Conservation (phyloP, 64 coral and sea anemone species). For the Cladopsammia gracilis region DNA sequence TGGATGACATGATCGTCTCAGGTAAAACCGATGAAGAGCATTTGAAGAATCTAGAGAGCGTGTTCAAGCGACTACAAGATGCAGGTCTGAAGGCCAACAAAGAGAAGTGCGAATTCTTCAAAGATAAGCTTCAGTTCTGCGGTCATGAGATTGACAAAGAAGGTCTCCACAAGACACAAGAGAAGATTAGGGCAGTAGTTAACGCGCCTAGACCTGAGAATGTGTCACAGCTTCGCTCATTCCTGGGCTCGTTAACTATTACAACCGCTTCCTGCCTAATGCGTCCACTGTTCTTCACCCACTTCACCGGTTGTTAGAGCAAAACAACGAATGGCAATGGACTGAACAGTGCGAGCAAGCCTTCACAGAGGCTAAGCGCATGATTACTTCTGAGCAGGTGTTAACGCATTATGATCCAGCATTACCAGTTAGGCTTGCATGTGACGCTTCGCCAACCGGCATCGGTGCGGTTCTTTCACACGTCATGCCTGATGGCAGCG, state of each 20-base stretch:
- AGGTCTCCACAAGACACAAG: slow-evolving; percentile 53
- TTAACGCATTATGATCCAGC: slow-evolving; percentile 57
- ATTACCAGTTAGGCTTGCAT: slow-evolving; percentile 40
- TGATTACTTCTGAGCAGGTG: slow-evolving; percentile 61
- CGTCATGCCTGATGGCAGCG: slow-evolving; percentile 41
- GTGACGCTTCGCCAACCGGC: slow-evolving; percentile 53
- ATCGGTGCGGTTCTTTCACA: slow-evolving; percentile 59
- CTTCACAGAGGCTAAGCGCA: slow-evolving; percentile 50
- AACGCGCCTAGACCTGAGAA: slow-evolving; percentile 30
- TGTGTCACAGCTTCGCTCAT: slow-evolving; percentile 55
- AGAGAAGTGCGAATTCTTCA: slow-evolving; percentile 64
- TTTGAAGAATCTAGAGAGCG: slow-evolving; percentile 42
- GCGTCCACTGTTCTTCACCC: slow-evolving; percentile 40
- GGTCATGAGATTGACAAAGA: slow-evolving; percentile 56
- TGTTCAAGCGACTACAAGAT: slow-evolving; percentile 52
- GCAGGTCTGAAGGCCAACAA: slow-evolving; percentile 43
- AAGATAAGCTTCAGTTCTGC: slow-evolving; percentile 55
- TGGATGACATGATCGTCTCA: no score
- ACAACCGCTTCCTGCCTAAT: slow-evolving; percentile 61
- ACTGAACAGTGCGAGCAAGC: slow-evolving; percentile 58
- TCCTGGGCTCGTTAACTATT: slow-evolving; percentile 54
- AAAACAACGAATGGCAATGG: slow-evolving; percentile 46
- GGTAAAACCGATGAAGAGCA: slow-evolving; percentile 37
- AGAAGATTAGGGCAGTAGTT: slow-evolving; percentile 61
- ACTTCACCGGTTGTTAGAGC: slow-evolving; percentile 40